phyloP scores from a whole-genome alignment of 1,140 invertebrate species.

The Chironomus striatipennis region DNA sequence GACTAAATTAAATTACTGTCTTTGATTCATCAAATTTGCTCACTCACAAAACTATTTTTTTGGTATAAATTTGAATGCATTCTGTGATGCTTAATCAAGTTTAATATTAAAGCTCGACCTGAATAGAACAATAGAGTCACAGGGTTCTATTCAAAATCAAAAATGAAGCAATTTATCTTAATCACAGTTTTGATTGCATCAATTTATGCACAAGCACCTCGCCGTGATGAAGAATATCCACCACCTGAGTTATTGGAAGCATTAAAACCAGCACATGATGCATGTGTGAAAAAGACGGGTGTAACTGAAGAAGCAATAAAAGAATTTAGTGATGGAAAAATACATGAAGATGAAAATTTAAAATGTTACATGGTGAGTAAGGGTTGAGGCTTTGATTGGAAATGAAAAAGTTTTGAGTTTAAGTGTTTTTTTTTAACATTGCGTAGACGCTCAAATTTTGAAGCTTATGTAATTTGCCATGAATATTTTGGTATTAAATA shows the following conservation, averaged over 20 bases:
- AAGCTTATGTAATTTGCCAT: too few relatives aligned
- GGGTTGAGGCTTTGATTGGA: too few relatives aligned
- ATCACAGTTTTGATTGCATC: background rate
- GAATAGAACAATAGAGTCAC: too few relatives aligned
- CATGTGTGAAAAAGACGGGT: slow-evolving; percentile 36
- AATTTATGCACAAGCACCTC: background rate
- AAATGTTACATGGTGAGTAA: slow-evolving; percentile 32
- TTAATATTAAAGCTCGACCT: too few relatives aligned
- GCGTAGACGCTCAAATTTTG: too few relatives aligned
- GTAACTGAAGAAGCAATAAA: slow-evolving; percentile 37
- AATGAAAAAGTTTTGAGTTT: background rate
- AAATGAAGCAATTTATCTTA: background rate
- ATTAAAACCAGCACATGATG: slow-evolving; percentile 36
- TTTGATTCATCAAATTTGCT: too few relatives aligned
- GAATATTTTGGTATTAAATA: too few relatives aligned
- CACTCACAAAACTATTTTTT: background rate
- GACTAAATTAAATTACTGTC: background rate
- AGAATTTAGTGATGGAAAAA: slow-evolving; percentile 35
- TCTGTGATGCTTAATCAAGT: too few relatives aligned
- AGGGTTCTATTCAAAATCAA: too few relatives aligned
- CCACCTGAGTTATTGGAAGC: slow-evolving; percentile 35
- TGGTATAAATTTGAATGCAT: background rate
- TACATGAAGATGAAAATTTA: slow-evolving; percentile 33
- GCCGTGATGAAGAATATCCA: slow-evolving; percentile 31
- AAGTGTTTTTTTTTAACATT: background rate